Percentiles rank a stretch among this genome's conserved stretches.
Evolutionary conservation across 2,113 vertebrate species (phyloP).

Genomic region (Amphiprion percula): DNA sequence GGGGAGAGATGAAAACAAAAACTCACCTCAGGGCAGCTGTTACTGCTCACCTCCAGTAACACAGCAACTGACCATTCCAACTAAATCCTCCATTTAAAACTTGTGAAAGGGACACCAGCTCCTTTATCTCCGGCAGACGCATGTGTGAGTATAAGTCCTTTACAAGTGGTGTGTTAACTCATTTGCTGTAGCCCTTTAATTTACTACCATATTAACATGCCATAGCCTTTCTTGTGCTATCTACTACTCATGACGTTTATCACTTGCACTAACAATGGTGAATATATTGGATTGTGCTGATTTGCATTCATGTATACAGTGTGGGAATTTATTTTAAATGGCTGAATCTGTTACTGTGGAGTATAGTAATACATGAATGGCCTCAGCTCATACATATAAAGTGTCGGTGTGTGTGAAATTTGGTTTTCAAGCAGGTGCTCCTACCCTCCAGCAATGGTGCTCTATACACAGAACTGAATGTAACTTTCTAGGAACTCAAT

Average conservation of each 20-base stretch:
- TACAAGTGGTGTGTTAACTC: constrained; percentile 57
- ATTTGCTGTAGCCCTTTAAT: background rate
- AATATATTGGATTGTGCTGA: constrained; percentile 9
- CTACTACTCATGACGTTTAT: constrained; percentile 66
- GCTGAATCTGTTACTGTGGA: background rate
- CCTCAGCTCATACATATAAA: constrained; percentile 4
- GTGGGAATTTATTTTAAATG: background rate
- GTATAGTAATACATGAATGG: background rate
- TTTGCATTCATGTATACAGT: constrained; percentile 17
- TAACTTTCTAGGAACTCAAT: constrained; percentile 57
- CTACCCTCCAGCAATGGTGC: background rate
- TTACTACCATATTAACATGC: constrained; percentile 54
- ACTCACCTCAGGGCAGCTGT: constrained; percentile 98
- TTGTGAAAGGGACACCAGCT: constrained; percentile 72
- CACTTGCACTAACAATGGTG: constrained; percentile 61
- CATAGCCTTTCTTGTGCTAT: constrained; percentile 31
- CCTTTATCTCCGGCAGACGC: constrained; percentile 77
- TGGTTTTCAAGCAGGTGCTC: background rate
- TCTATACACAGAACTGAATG: constrained; percentile 25
- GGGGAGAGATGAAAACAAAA: constrained; percentile 70
- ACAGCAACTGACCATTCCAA: constrained; percentile 71
- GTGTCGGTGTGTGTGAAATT: background rate
- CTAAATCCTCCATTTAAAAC: constrained; percentile 74
- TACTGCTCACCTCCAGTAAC: constrained; percentile 85
- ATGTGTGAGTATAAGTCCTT: constrained; percentile 91